Evolutionary conservation across 1,140 invertebrate species (phyloP), one percentile per base, ranked within the genome.

Genomic region (Stegodyphus mimosarum): DNA sequence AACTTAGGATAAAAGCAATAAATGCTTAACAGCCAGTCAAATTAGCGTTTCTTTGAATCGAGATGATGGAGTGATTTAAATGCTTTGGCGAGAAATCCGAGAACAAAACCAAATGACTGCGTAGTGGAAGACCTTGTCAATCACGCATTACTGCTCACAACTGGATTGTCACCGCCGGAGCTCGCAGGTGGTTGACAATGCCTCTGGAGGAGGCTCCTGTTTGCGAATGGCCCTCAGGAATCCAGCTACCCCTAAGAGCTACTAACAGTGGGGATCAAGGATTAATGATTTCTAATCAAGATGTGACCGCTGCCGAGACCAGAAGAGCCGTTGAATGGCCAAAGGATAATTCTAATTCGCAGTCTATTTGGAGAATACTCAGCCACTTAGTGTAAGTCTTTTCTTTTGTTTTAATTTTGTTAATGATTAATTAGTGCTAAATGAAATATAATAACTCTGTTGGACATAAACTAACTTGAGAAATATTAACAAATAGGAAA

Each of bases 321-420:
- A 50, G 73, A 11, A 75, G 73, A 52, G 17, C 55, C n/a, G 51
- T 64, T 15, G 80, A 83, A 18, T 76, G 72, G 81, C 60, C 63
- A 33, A 63, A 60, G 60, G 80, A 83, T 74, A 64, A 83, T 74
- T 66, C 80, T 6, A 66, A 67, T 53, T 69, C 81, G 6, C 81
- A 84, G n/a, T 84, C 81, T 6, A 76, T 84, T 7, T 84, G 81
- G 81, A 84, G 66, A 18, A 84, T 84, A 49, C 73, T 84, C 49
- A 84, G 81, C 53, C 81, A 84, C n/a, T 60, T 84, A 48, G 73
- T 84, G 81, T 84, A 76, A 84, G 81, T 84, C 3, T 33, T 33
- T 33, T 84, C 3, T 33, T 33, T 33, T 33, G 3, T 33, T 33
- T 33, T 33, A 33, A 33, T 33, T 33, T 33, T 33, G 33, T 33